phyloP scores from a whole-genome alignment of 2,797 vertebrate genomes.

The Telmatherina bonti region DNA sequence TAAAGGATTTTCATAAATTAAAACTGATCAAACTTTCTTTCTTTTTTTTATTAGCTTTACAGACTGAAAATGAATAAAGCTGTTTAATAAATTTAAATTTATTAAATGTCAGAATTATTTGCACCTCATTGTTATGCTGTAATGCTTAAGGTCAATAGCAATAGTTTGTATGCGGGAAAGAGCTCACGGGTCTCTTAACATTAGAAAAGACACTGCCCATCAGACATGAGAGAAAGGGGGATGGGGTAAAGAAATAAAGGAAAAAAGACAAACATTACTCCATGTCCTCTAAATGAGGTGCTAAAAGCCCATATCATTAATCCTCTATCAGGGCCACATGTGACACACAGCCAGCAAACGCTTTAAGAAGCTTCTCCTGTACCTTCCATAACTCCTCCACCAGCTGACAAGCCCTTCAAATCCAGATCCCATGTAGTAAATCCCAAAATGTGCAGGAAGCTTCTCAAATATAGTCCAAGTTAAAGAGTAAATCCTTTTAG shows the following conservation, averaged over 20 bases:
- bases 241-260: conserved; percentile 38
- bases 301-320: conserved; percentile 77
- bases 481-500: conserved; percentile 54
- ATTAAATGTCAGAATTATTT: conserved; percentile 42
- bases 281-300: conserved; percentile 72
- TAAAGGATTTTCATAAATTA: neutral
- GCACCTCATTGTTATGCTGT: conserved; percentile 52
- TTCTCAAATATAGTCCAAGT: conserved; percentile 65
- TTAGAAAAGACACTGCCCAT: conserved; percentile 64
- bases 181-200: conserved; percentile 63
- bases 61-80: conserved; percentile 6
- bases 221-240: conserved; percentile 57
- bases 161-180: conserved; percentile 47
- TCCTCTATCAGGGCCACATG: conserved; percentile 55
- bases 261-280: conserved; percentile 74
- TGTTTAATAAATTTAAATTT: conserved; percentile 34
- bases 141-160: conserved; percentile 33
- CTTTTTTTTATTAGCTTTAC: no score
- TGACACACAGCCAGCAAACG: conserved; percentile 45
- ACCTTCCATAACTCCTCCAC: conserved; percentile 77
- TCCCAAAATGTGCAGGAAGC: conserved; percentile 37
- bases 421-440: conserved; percentile 54
- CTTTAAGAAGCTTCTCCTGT: conserved; percentile 53
- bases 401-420: conserved; percentile 37
- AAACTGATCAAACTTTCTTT: neutral